Base-by-base conservation (phyloP, 1,140 invertebrate genomes). In the Zaprionus camerounensis region DNA sequence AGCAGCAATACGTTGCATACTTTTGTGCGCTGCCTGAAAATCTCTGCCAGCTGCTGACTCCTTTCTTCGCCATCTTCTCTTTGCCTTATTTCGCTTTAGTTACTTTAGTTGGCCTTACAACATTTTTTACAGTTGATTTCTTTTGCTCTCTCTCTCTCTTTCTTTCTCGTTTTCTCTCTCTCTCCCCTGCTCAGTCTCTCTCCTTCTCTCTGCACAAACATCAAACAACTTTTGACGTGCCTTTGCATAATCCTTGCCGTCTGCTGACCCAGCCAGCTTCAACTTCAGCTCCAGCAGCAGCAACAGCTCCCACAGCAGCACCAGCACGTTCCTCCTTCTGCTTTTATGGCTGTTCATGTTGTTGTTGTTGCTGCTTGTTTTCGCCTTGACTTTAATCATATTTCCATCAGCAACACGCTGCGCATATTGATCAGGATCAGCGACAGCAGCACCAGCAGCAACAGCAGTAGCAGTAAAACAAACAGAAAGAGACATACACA, bases 331-430 rank as follows among this genome's bases (percentile, higher is more conserved):
- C 49, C 80, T 72, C 24, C 38, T 36, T 3, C 5, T 56, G 9
- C 24, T 74, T 3, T 34, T 69, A 12, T 28, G 41, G 28, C 24
- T 74, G 9, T 26, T 69, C 15, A 22, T 53, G 28, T 46, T 38
- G 22, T 9, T 57, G 36, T 49, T 67, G 75, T 12, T 61, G 64
- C 70, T 72, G 71, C 71, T 72, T 71, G 81, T 84, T 88, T 84
- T 83, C 81, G 84, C 81, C 84, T 81, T 81, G 84, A 74, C 85
- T 81, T 88, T 84, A 87, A 87, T 87, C 84, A 87, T 88, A 87
- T 87, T 87, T 84, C 84, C 84, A 90, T 87, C 83, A 78, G 71
- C 44, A 56, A 84, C 81, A 83, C 69, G 63, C 62, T 72, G 57
- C 69, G 83, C 83, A 87, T 87, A 87, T 88, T 87, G 83, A 87